Percentiles rank a stretch among this genome's conserved stretches.
Conservation (phyloP, 2,888 invertebrate species). For the Meiosimyza decipiens region DNA sequence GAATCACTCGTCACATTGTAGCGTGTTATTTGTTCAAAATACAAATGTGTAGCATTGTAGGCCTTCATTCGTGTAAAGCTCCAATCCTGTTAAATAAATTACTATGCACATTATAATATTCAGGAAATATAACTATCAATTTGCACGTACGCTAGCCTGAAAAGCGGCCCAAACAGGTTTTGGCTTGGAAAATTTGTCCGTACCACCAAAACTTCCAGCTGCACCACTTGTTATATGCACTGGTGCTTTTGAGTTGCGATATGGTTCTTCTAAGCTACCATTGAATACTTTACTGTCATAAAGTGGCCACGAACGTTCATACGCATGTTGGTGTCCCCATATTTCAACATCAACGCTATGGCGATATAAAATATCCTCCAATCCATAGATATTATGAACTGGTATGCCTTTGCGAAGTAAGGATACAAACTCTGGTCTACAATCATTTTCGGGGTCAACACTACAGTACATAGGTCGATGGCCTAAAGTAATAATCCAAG, state of each 20-base stretch:
- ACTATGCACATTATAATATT: too few relatives aligned
- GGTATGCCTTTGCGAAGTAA: too few relatives aligned
- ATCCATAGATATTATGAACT: constrained; percentile 66
- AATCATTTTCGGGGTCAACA: constrained; percentile 7
- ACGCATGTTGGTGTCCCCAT: constrained; percentile 99
- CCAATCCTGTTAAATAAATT: too few relatives aligned
- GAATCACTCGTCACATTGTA: too few relatives aligned
- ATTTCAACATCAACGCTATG: constrained; percentile 93
- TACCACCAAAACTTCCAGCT: constrained; percentile 86
- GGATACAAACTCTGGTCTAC: too few relatives aligned
- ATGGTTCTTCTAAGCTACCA: constrained; percentile 69
- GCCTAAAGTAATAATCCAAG: constrained; percentile 87
- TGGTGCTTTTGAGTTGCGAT: constrained; percentile 78
- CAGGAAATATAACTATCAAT: too few relatives aligned
- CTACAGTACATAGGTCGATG: constrained; percentile 95
- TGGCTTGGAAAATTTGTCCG: constrained; percentile 76
- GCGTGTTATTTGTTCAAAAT: too few relatives aligned
- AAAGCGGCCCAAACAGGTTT: constrained; percentile 84
- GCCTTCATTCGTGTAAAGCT: too few relatives aligned
- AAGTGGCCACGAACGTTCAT: constrained; percentile 95
- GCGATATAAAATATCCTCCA: constrained; percentile 87
- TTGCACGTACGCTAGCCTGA: constrained; percentile 70
- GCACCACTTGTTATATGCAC: constrained; percentile 92
- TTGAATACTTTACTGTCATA: constrained; percentile 83
- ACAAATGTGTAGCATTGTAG: too few relatives aligned